Evolutionary conservation across 2,797 vertebrate species (phyloP), one percentile per base, ranked within the genome.

Genomic region (Lagocephalus sceleratus): DNA sequence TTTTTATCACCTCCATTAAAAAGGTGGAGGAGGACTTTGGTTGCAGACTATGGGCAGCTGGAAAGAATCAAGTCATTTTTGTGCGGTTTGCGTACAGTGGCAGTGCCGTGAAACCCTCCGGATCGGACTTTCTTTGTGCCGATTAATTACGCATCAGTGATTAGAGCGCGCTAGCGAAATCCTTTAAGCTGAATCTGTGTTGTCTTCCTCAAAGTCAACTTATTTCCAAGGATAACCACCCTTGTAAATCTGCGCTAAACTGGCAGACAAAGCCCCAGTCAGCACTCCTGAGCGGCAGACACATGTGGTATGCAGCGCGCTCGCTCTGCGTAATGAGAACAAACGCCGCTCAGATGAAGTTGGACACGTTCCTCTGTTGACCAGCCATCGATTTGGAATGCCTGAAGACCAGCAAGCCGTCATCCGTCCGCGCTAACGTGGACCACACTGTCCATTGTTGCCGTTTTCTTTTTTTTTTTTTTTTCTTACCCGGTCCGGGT

Each of bases 161-260:
- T 83, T 77, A 75, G 60, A 66, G 57, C 65, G 60, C 71, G 14
- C 55, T 51, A 59, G 50, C 70, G 17, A 63, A 80, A 76, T 82
- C 76, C 71, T 73, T 46, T 39, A 70, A 79, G 74, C 67, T 63
- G 52, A 63, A 57, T 56, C 40, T 60, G 52, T 75, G 26, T 43
- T 41, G 57, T 25, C 32, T 19, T 40, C 64, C 60, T 73, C 71
- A 85, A 78, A 75, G 83, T 85, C 74, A 73, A 71, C 63, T 50
- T 44, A 39, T 73, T 81, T 73, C 82, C 68, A 78, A 81, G 72
- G 71, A 72, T 73, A 57, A 68, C 71, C n/a, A n/a, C n/a, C n/a
- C n/a, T n/a, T n/a, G n/a, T n/a, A n/a, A n/a, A 73, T 74, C 29
- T 54, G 53, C 40, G 47, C 57, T 68, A 51, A n/a, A n/a, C n/a